phyloP scores from a whole-genome alignment of 2,113 vertebrate genomes.

The Strix uralensis region DNA sequence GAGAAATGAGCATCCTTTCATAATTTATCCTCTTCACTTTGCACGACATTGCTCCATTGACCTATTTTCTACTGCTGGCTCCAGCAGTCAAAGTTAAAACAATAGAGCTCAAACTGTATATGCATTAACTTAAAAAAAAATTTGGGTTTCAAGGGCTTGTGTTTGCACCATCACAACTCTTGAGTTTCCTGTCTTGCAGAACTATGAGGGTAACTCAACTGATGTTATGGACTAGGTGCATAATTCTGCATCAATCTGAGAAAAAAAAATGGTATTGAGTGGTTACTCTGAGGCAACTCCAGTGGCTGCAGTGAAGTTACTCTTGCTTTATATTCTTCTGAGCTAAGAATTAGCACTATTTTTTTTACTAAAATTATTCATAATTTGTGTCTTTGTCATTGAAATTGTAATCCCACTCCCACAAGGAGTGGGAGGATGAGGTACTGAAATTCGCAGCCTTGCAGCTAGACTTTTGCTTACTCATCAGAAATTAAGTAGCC shows the following conservation, averaged over 20 bases:
- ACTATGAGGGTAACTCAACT: background rate
- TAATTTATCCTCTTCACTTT: constrained; percentile 11
- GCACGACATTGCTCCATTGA: constrained; percentile 13
- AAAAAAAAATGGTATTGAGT: background rate
- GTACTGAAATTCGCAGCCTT: background rate
- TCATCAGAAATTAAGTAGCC: background rate
- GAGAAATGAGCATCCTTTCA: background rate
- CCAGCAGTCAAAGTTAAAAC: background rate
- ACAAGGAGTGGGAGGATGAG: background rate
- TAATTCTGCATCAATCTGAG: background rate
- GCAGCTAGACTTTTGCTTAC: background rate
- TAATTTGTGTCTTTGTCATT: background rate
- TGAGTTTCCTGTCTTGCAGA: background rate
- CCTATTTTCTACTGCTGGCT: constrained; percentile 13
- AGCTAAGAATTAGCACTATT: background rate
- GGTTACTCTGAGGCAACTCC: background rate
- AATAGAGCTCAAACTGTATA: background rate
- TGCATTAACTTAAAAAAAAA: background rate
- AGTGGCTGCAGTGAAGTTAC: background rate
- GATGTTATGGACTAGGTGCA: background rate
- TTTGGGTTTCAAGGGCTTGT: background rate
- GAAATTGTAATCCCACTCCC: background rate
- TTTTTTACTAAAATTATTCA: background rate
- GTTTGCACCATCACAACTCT: background rate
- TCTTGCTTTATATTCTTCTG: background rate